Evolutionary conservation across 2,888 invertebrate genomes (phyloP).

Genomic region (Agonopterix subpropinquella): DNA sequence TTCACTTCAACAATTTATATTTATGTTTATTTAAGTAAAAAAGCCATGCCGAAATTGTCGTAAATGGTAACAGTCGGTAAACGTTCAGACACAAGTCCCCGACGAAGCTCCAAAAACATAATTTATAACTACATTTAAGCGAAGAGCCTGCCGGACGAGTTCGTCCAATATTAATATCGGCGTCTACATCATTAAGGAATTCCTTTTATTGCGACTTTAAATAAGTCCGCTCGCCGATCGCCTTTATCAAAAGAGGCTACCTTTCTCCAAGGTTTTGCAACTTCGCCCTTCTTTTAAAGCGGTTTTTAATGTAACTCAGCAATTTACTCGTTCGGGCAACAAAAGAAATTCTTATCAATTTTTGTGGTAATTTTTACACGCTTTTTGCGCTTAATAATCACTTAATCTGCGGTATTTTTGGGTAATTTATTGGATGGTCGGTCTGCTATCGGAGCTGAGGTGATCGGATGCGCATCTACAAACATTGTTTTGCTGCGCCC

Average conservation of each 20-base stretch:
- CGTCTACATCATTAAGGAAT: slow-evolving; percentile 71
- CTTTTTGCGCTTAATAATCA: slow-evolving; percentile 49
- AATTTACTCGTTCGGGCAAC: slow-evolving; percentile 39
- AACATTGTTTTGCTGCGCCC: slow-evolving; percentile 25
- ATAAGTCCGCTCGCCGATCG: slow-evolving; percentile 63
- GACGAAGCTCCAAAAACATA: slow-evolving; percentile 50
- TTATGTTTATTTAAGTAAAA: no score
- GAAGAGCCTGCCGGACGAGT: slow-evolving; percentile 48
- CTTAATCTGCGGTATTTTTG: slow-evolving; percentile 47
- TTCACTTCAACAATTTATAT: no score
- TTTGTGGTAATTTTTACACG: slow-evolving; percentile 41
- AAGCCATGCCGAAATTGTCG: no score
- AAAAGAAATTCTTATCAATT: slow-evolving; percentile 56
- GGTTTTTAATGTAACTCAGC: slow-evolving; percentile 37
- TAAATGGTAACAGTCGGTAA: no score
- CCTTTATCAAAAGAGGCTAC: slow-evolving; percentile 63
- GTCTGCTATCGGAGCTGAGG: slow-evolving; percentile 18
- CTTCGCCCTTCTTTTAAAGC: slow-evolving; percentile 56
- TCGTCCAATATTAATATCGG: slow-evolving; percentile 66
- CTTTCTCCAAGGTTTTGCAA: slow-evolving; percentile 70
- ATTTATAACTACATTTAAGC: slow-evolving; percentile 68
- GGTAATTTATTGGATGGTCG: slow-evolving; percentile 35
- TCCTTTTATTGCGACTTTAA: slow-evolving; percentile 73
- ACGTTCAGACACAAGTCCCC: neutral
- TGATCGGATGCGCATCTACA: slow-evolving; percentile 34